These are phyloP conservation scores for Ceratosolen solmsi DNA, from an alignment of 1,140 invertebrate genomes.

Conservation along the genomic window DNA sequence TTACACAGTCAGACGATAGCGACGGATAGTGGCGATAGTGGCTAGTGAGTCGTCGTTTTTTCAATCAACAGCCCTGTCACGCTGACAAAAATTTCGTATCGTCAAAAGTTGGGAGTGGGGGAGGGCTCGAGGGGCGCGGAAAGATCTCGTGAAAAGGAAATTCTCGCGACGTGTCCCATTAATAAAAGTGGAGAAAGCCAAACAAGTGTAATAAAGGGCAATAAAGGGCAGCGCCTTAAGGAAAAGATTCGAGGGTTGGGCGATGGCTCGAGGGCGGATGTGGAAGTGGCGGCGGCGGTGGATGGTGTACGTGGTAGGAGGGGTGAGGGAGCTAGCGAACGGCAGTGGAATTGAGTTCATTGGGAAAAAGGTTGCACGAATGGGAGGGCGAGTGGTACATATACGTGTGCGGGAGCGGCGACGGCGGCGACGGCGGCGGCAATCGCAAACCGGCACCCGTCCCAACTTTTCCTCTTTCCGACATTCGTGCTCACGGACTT, in stretches of 20 bases:
- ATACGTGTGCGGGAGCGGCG: background rate
- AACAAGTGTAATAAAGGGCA: conserved; percentile 45
- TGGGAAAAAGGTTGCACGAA: conserved; percentile 9
- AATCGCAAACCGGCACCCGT: background rate
- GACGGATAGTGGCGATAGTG: no score
- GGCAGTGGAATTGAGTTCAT: conserved; percentile 4
- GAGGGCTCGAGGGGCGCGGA: background rate
- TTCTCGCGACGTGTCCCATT: conserved; percentile 33
- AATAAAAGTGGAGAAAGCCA: conserved; percentile 38
- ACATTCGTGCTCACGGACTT: conserved; percentile 28
- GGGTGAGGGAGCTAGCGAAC: background rate
- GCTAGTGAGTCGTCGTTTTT: no score
- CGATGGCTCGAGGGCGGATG: background rate
- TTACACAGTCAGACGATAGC: no score
- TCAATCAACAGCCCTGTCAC: background rate
- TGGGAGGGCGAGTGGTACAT: background rate
- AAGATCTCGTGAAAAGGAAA: conserved; percentile 27
- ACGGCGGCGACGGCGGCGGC: background rate
- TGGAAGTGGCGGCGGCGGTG: no score
- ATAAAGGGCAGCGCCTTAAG: conserved; percentile 32
- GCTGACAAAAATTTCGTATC: background rate
- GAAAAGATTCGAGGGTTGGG: conserved; percentile 23
- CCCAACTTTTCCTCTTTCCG: conserved; percentile 45
- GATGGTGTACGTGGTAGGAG: background rate
- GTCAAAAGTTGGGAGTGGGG: background rate